Base-by-base conservation (phyloP, 2,113 vertebrate species). In the Marcusenius ussheri region DNA sequence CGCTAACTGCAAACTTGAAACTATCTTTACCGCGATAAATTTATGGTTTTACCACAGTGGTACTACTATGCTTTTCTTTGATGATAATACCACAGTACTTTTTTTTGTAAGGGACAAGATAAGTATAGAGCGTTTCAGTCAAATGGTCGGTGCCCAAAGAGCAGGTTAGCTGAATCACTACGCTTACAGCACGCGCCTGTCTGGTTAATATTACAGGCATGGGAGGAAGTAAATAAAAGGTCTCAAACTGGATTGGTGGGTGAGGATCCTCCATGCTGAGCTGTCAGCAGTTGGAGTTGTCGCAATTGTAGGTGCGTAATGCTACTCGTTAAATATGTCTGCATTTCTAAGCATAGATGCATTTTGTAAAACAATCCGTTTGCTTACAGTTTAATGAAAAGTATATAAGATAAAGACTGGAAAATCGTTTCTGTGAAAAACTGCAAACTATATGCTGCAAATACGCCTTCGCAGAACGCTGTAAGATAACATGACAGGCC, bases 211-310 rank as follows among this genome's bases (percentile, higher is more conserved):
- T 27, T 49, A 27, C 17, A 6, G 11, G 7, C 42, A 47, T 27
- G 83, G 50, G 77, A 24, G 51, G 74, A 49, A 74, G 31, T 83
- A 83, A 51, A 53, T 83, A 21, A 50, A 89, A 27, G 50, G 6
- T 31, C 19, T 83, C 13, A 50, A 89, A 77, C 70, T 19, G 49
- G 70, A 89, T 89, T 84, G 50, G 77, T 89, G 77, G 51, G 39
- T 15, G 8, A 89, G 53, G 35, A 21, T 53, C 31, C 27, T 49
- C n/a, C 74, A 42, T 42, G 13, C 15, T 35, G 85, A 27, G 9
- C 50, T 19, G 85, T 31, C 85, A 53, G 50, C 47, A 87, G 85
- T 56, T 31, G 15, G 42, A 47, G 24, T 47, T 84, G 39, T 42
- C 39, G 39, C 39, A 42, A 42, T 42, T 42, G 3, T 47, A 47